phyloP scores from a whole-genome alignment of 2,888 invertebrate species.

The Ypsolopha sequella region DNA sequence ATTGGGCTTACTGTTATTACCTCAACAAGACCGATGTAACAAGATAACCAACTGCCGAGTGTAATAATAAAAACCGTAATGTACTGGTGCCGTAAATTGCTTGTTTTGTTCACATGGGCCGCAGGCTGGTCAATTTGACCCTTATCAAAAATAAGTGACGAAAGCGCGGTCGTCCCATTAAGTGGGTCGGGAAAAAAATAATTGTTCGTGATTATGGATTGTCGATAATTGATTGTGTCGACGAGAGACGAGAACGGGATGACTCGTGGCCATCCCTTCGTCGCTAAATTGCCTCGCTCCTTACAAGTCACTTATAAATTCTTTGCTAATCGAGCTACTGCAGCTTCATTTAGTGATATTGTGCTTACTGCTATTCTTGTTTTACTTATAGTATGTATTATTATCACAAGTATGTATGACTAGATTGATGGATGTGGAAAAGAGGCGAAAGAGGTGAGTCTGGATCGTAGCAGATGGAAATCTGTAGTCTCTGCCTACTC shows the following conservation, averaged over 20 bases:
- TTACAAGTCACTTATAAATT: no score
- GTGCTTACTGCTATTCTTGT: no score
- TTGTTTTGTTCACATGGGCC: constrained; percentile 54
- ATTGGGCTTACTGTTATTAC: constrained; percentile 20
- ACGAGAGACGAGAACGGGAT: constrained; percentile 25
- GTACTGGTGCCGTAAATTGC: constrained; percentile 49
- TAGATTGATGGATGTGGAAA: no score
- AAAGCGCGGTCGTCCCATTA: constrained; percentile 49
- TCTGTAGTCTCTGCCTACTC: no score
- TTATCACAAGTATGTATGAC: no score
- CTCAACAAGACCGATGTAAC: constrained; percentile 28
- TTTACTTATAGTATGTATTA: no score
- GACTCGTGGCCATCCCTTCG: constrained; percentile 19
- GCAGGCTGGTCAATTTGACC: constrained; percentile 56
- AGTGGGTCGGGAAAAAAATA: constrained; percentile 50
- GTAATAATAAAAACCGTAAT: constrained; percentile 49
- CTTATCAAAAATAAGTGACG: constrained; percentile 61
- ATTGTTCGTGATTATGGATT: constrained; percentile 60
- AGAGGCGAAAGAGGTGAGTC: no score
- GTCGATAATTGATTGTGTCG: constrained; percentile 50
- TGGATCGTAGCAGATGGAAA: no score
- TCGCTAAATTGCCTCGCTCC: neutral
- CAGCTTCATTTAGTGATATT: no score
- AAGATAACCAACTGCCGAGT: constrained; percentile 33
- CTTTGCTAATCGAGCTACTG: no score